Conservation (phyloP, 2,888 invertebrate genomes). For the Hyalella azteca region DNA sequence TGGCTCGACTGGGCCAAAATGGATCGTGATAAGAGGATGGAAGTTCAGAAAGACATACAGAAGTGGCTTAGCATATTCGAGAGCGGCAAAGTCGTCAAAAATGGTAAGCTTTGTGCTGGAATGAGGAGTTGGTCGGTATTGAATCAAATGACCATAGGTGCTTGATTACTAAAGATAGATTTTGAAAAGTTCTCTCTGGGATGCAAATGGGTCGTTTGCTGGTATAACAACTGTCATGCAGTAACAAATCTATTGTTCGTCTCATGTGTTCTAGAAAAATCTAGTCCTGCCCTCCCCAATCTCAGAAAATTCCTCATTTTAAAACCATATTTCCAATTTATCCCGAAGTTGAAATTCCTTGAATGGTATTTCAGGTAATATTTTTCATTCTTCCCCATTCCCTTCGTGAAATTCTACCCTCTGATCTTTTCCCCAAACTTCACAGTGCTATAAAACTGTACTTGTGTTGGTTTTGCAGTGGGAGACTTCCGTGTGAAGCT, state of each 20-base stretch:
- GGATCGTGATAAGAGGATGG: slow-evolving; percentile 56
- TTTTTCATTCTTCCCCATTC: neutral
- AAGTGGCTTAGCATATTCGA: slow-evolving; percentile 55
- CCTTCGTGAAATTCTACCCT: too few relatives aligned
- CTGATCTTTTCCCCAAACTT: neutral
- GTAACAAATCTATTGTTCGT: neutral
- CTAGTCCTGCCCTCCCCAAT: too few relatives aligned
- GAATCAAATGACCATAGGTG: neutral
- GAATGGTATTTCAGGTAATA: neutral
- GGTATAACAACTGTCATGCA: neutral
- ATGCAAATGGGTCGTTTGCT: neutral
- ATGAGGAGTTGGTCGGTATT: neutral
- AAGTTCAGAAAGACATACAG: slow-evolving; percentile 53
- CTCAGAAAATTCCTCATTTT: neutral
- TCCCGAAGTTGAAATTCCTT: neutral
- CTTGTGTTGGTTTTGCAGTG: neutral
- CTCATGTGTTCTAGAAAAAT: neutral
- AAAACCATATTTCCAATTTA: neutral
- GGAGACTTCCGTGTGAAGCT: slow-evolving; percentile 31
- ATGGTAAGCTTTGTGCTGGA: neutral
- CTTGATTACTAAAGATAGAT: neutral
- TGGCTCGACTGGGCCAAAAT: slow-evolving; percentile 58
- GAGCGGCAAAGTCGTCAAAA: slow-evolving; percentile 49
- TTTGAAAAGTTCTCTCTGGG: neutral
- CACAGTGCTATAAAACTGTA: neutral